Evolutionary conservation across 2,888 invertebrate species (phyloP), one percentile per base, ranked within the genome.

Genomic region (Argyresthia albistria): DNA sequence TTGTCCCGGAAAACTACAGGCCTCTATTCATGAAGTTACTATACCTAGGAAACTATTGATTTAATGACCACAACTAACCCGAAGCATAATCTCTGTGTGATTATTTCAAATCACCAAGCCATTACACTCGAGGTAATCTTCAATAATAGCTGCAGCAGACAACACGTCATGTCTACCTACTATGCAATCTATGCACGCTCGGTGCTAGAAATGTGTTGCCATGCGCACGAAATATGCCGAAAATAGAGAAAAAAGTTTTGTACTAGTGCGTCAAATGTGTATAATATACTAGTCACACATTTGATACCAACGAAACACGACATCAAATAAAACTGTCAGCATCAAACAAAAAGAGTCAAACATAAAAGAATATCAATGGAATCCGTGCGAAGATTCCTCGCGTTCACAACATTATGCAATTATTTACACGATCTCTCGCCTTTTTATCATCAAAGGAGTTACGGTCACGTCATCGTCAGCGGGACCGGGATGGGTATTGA

Each of bases 101-200:
- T 86, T 84, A 86, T 86, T 84, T 86, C 79, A 81, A 83, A 86
- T 86, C 79, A 75, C 77, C 80, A 69, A 69, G 77, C 76, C 80
- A 76, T 82, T 73, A 81, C 82, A 83, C 80, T 82, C 80, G 73
- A 72, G 73, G 80, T 83, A 81, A 84, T 82, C 84, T 80, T 72
- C 65, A 60, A 69, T 77, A 79, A 83, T 80, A 78, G 78, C 72
- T 69, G 71, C 69, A n/a, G 9, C 48, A 46, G n/a, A 48, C 36
- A 4, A 36, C 48, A 48, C 62, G 61, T 65, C 66, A 70, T 69
- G 67, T 43, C 35, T 67, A 60, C 58, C 58, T 25, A 25, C 25
- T 25, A 60, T 59, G 62, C 59, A 60, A 9, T 39, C 39, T 25
- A 25, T 39, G 39, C 39, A 9, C n/a, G 9, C 10, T 39, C 9